A percentile compares a stretch with the other conserved stretches of the same genome.
Conservation (phyloP, 2,888 invertebrate species). For the Isoperla grammatica region DNA sequence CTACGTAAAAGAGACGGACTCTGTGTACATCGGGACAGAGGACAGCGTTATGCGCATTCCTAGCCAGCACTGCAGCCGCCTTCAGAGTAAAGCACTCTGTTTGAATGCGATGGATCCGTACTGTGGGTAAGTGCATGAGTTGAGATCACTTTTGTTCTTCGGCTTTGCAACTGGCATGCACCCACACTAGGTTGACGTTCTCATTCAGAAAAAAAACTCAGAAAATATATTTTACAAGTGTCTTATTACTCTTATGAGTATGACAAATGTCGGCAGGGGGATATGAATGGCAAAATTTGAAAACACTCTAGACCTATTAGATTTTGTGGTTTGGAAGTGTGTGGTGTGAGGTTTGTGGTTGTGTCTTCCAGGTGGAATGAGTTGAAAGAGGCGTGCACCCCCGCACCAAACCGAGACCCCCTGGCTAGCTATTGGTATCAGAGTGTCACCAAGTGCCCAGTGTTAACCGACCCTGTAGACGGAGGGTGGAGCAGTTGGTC, state of each 20-base stretch:
- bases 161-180: no score
- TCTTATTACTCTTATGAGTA: no score
- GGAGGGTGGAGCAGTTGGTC: constrained; percentile 89
- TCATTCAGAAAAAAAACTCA: no score
- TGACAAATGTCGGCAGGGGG: no score
- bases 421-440: constrained; percentile 68
- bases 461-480: constrained; percentile 63
- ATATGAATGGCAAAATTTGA: no score
- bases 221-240: no score
- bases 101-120: constrained; percentile 85
- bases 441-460: constrained; percentile 62
- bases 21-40: constrained; percentile 68
- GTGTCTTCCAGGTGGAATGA: constrained; percentile 62
- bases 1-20: constrained; percentile 65
- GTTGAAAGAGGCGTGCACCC: constrained; percentile 63
- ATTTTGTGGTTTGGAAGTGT: no score
- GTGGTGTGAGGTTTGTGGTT: no score
- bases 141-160: no score
- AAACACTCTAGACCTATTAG: no score
- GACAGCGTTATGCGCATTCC: constrained; percentile 63
- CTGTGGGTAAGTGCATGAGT: constrained; percentile 67
- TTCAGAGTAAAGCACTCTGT: constrained; percentile 64
- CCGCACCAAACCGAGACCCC: constrained; percentile 59
- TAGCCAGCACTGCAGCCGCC: constrained; percentile 71
- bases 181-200: no score